phyloP scores from a whole-genome alignment of 1,140 invertebrate genomes.

The Drosophila burlai region DNA sequence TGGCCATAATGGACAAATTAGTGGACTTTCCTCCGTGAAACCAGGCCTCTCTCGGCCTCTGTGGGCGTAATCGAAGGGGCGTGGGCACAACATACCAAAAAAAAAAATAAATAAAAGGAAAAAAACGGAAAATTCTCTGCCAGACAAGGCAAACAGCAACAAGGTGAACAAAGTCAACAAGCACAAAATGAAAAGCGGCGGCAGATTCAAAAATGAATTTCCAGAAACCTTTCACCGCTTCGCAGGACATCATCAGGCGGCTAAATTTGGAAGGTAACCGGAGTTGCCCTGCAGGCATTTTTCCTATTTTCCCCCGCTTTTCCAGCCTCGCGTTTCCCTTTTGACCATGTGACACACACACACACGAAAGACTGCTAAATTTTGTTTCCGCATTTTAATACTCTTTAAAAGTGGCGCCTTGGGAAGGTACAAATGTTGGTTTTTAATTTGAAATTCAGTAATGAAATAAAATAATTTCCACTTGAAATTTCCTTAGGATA shows the following conservation, averaged over 20 bases:
- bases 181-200: background rate
- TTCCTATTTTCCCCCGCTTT: background rate
- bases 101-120: background rate
- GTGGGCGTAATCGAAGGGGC: slow-evolving; percentile 28
- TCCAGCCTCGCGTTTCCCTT: background rate
- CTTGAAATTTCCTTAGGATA: background rate
- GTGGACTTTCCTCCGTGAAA: slow-evolving; percentile 40
- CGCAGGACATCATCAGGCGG: slow-evolving; percentile 22
- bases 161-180: slow-evolving; percentile 32
- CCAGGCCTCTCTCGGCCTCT: background rate
- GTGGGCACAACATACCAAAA: background rate
- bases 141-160: slow-evolving; percentile 25
- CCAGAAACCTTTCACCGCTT: slow-evolving; percentile 29
- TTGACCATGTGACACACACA: slow-evolving; percentile 15
- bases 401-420: background rate
- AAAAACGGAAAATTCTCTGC: slow-evolving; percentile 2
- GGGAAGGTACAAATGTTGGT: background rate
- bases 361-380: slow-evolving; percentile 10
- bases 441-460: background rate
- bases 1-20: slow-evolving; percentile 71
- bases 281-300: slow-evolving; percentile 25
- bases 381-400: slow-evolving; percentile 33
- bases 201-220: slow-evolving; percentile 47
- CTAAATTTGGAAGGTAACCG: slow-evolving; percentile 15
- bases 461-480: background rate